Evolutionary conservation across 2,797 vertebrate genomes (phyloP).

Genomic region (Megaceryle alcyon): DNA sequence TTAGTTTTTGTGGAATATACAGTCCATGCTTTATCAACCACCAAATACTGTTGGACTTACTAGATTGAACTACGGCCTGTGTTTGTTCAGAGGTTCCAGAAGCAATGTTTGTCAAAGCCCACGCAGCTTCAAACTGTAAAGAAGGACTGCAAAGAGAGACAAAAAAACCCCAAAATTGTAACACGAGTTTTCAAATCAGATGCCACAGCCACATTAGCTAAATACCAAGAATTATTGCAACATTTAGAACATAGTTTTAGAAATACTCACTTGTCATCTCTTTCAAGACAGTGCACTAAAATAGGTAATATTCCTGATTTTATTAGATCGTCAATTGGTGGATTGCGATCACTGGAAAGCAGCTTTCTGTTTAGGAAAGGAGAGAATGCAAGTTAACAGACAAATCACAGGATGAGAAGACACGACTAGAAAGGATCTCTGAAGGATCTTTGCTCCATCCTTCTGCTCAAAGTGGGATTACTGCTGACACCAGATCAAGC

Average conservation of each 20-base stretch:
- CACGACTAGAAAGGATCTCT: background rate
- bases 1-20: background rate
- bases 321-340: constrained; percentile 98
- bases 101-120: constrained; percentile 99
- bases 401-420: background rate
- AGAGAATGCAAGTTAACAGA: background rate
- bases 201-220: background rate
- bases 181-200: background rate
- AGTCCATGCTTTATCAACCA: background rate
- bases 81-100: constrained; percentile 99
- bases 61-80: constrained; percentile 97
- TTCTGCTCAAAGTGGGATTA: background rate
- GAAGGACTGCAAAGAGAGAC: constrained; percentile 85
- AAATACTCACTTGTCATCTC: constrained; percentile 96
- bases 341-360: constrained; percentile 98
- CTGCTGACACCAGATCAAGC: background rate
- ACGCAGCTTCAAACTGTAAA: constrained; percentile 98
- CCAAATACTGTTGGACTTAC: constrained; percentile 82
- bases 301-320: constrained; percentile 99
- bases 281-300: constrained; percentile 98
- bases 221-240: background rate
- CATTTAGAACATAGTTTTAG: rapidly evolving
- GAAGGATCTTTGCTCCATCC: background rate
- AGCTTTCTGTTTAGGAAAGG: constrained; percentile 85
- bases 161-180: background rate